These are phyloP conservation scores for Stercorarius parasiticus DNA, from an alignment of 2,113 vertebrate genomes.

Conservation along the genomic window DNA sequence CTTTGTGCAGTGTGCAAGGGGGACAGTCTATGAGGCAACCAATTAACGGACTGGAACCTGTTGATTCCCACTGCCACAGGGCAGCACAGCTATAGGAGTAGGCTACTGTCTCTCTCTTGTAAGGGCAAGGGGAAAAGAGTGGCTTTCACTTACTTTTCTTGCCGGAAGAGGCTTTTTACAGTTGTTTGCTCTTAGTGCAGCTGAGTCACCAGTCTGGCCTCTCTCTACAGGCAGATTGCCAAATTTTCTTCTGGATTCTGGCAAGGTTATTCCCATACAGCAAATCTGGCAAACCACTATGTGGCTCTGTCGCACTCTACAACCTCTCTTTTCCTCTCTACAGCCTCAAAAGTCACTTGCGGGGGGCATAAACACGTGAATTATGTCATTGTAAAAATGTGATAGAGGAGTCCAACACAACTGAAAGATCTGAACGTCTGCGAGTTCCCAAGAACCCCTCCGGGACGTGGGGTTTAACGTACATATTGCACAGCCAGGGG, in stretches of 20 bases:
- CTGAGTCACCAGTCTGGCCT: constrained; percentile 8
- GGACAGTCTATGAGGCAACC: neutral
- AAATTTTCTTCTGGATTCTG: neutral
- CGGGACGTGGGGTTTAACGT: neutral
- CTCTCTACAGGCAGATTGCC: neutral
- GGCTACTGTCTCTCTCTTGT: neutral
- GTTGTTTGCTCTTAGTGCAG: neutral
- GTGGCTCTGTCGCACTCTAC: neutral
- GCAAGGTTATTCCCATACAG: constrained; percentile 3
- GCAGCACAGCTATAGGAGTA: neutral
- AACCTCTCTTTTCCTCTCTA: neutral
- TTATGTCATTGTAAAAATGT: neutral
- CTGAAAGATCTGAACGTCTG: neutral
- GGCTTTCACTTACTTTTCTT: neutral
- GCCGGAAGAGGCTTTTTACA: neutral
- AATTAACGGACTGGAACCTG: neutral
- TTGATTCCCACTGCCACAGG: neutral
- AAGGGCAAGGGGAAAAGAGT: neutral
- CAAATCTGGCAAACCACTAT: neutral
- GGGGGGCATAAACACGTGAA: neutral
- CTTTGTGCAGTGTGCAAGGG: neutral
- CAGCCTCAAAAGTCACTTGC: neutral
- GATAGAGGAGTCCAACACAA: neutral
- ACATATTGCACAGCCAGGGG: neutral
- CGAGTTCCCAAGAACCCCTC: neutral